Conservation (phyloP, 2,797 vertebrate species). For the Leptoclinus maculatus region DNA sequence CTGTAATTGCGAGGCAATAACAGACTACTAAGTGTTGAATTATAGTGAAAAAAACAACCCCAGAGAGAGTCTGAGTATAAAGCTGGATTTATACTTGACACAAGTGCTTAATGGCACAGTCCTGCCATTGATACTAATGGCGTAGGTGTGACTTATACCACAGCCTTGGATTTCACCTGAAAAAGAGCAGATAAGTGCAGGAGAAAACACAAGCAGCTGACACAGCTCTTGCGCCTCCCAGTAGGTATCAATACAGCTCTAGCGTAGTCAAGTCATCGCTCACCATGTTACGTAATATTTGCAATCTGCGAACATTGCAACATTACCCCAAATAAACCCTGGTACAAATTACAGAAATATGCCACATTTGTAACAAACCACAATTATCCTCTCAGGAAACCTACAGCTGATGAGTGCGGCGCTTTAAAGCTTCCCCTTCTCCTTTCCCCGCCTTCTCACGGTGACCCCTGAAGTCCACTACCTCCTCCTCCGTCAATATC, state of each 20-base stretch:
- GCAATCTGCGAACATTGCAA: background rate
- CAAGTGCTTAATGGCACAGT: background rate
- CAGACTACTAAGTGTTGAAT: background rate
- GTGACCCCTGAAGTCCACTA: slow-evolving; percentile 58
- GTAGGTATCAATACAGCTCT: background rate
- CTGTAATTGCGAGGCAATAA: slow-evolving; percentile 1
- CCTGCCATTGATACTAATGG: background rate
- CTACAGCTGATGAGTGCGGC: slow-evolving; percentile 30
- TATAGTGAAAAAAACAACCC: background rate
- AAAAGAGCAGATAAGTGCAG: background rate
- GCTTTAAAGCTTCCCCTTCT: slow-evolving; percentile 29
- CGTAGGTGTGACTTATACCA: background rate
- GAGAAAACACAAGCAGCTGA: slow-evolving; percentile 2
- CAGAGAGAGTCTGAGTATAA: background rate
- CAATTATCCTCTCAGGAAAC: background rate
- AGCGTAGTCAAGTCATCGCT: background rate
- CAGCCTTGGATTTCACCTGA: background rate
- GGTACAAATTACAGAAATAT: background rate
- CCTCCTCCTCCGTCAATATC: slow-evolving; percentile 57
- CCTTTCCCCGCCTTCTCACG: slow-evolving; percentile 13
- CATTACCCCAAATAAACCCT: background rate
- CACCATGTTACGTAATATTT: too few relatives aligned
- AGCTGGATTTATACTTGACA: background rate
- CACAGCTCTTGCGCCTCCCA: background rate
- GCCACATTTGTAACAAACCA: background rate